A percentile compares a stretch with the other conserved stretches of the same genome.
Evolutionary conservation across 1,140 invertebrate species (phyloP).

Genomic region (Andricus grossulariae): DNA sequence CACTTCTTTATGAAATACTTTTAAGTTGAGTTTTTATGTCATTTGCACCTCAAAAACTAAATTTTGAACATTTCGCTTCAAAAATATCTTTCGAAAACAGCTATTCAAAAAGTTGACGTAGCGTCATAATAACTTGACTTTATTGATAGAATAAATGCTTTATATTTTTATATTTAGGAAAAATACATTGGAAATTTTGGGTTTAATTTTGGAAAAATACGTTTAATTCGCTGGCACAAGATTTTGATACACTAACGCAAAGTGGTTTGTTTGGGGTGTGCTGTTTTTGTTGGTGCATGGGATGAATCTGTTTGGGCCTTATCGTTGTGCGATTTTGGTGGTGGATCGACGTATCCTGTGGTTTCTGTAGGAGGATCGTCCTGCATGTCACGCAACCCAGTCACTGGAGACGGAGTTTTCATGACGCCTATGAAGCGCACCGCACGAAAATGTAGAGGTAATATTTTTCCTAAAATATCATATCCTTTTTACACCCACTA

Average conservation of each 20-base stretch:
- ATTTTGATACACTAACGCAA: slow-evolving; percentile 32
- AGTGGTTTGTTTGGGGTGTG: slow-evolving; percentile 36
- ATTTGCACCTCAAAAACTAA: too few species aligned
- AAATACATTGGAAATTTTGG: too few species aligned
- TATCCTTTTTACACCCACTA: not conserved
- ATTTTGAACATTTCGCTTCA: too few species aligned
- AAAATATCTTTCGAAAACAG: too few species aligned
- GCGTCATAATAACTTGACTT: too few species aligned
- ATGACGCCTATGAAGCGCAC: slow-evolving; percentile 70
- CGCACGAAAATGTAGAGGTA: slow-evolving; percentile 73
- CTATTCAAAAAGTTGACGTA: too few species aligned
- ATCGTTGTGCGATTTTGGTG: slow-evolving; percentile 59
- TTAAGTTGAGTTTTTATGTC: too few species aligned
- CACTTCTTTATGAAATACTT: too few species aligned
- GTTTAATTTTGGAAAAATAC: not conserved
- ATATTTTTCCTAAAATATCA: slow-evolving; percentile 49
- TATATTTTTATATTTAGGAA: too few species aligned
- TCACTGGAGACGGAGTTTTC: slow-evolving; percentile 78
- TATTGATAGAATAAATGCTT: too few species aligned
- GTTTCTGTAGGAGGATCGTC: slow-evolving; percentile 70
- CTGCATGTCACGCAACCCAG: slow-evolving; percentile 76
- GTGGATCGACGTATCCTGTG: slow-evolving; percentile 57
- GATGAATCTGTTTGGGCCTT: slow-evolving; percentile 63
- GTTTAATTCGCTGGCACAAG: slow-evolving; percentile 20
- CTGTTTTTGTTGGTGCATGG: slow-evolving; percentile 55